These are phyloP conservation scores for Magallana angulata DNA, from an alignment of 1,140 invertebrate genomes.

Conservation along the genomic window DNA sequence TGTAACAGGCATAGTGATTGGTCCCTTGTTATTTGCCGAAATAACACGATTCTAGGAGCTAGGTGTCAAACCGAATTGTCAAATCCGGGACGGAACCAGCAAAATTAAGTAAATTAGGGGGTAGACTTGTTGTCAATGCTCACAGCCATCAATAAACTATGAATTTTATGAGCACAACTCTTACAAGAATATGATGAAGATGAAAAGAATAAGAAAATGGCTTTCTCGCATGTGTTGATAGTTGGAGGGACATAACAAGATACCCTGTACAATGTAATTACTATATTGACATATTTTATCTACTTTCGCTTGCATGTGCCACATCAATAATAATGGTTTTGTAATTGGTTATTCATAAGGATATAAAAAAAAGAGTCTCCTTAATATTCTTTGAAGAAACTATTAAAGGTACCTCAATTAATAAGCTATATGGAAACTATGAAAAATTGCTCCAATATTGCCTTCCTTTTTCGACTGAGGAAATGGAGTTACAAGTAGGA, in stretches of 20 bases:
- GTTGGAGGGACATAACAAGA: not conserved
- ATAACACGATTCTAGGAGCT: not conserved
- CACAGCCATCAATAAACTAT: not conserved
- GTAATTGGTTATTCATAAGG: no score
- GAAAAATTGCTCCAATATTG: no score
- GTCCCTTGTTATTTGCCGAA: slow-evolving; percentile 8
- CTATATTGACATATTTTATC: no score
- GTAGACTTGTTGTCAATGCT: not conserved
- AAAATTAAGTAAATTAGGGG: not conserved
- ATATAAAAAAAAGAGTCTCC: no score
- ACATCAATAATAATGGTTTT: no score
- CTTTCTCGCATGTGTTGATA: not conserved
- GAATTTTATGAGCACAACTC: not conserved
- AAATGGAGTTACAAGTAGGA: no score
- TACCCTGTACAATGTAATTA: no score
- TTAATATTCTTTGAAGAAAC: no score
- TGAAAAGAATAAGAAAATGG: not conserved
- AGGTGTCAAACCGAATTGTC: not conserved
- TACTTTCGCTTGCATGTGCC: no score
- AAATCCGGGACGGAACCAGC: not conserved
- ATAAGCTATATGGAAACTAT: no score
- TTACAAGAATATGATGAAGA: not conserved
- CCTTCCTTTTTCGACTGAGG: no score
- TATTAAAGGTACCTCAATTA: no score
- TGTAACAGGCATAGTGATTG: not conserved